Evolutionary conservation across 2,113 vertebrate species (phyloP).

Genomic region (Bubo bubo): DNA sequence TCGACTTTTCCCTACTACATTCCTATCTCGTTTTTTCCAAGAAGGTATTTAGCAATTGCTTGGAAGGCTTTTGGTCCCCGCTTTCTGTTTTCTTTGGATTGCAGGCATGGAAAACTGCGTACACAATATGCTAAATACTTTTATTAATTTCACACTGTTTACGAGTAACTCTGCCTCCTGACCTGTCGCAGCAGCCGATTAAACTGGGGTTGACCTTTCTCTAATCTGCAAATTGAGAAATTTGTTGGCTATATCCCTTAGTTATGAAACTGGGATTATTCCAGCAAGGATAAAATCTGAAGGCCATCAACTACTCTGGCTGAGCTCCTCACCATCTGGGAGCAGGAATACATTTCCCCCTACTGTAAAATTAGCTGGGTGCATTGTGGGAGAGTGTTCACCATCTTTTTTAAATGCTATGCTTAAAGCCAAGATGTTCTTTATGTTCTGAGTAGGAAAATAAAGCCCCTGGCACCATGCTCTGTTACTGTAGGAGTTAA

Average conservation of each 20-base stretch:
- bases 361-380: neutral
- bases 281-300: conserved; percentile 16
- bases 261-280: conserved; percentile 54
- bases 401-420: neutral
- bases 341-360: neutral
- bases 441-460: neutral
- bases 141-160: neutral
- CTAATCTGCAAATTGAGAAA: conserved; percentile 46
- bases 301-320: neutral
- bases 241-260: neutral
- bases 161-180: neutral
- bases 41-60: neutral
- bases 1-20: neutral
- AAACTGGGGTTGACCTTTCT: neutral
- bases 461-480: neutral
- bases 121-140: neutral
- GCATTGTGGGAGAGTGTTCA: neutral
- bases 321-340: neutral
- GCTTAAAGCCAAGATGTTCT: neutral
- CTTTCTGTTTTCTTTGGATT: neutral
- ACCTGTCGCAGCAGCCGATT: neutral
- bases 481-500: neutral
- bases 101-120: neutral
- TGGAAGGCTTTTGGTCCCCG: neutral
- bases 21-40: neutral